Conservation (phyloP, 2,888 invertebrate species). For the Perizoma affinitatum region DNA sequence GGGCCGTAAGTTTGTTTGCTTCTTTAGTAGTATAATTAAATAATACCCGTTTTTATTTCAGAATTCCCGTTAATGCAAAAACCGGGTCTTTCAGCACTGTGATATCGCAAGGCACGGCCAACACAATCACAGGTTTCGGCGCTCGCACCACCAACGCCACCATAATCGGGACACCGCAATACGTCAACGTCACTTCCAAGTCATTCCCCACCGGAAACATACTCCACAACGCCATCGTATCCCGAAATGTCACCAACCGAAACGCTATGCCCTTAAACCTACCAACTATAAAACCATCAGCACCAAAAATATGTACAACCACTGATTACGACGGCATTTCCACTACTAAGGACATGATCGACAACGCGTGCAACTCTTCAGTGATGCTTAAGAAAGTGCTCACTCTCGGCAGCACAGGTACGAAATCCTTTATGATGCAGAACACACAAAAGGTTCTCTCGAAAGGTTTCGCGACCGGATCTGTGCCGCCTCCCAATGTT, state of each 20-base stretch:
- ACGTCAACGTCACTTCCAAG: slow-evolving; percentile 77
- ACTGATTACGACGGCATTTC: slow-evolving; percentile 74
- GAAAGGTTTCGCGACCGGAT: slow-evolving; percentile 75
- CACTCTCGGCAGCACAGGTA: slow-evolving; percentile 75
- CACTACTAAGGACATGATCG: slow-evolving; percentile 80
- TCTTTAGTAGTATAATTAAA: too few species aligned
- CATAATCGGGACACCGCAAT: slow-evolving; percentile 73
- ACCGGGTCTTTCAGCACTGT: slow-evolving; percentile 76
- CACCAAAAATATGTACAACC: slow-evolving; percentile 67
- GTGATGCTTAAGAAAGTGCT: slow-evolving; percentile 81
- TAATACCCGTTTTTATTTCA: slow-evolving; percentile 33
- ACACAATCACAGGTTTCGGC: slow-evolving; percentile 76
- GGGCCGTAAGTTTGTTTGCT: too few species aligned
- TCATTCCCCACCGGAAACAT: slow-evolving; percentile 80
- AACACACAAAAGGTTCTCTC: slow-evolving; percentile 78
- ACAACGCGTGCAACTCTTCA: slow-evolving; percentile 79
- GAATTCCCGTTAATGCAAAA: slow-evolving; percentile 76
- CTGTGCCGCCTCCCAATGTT: slow-evolving; percentile 74
- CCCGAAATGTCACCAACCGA: slow-evolving; percentile 75
- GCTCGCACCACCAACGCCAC: slow-evolving; percentile 70
- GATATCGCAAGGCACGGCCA: slow-evolving; percentile 79
- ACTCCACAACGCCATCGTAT: slow-evolving; percentile 79
- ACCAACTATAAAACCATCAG: slow-evolving; percentile 65
- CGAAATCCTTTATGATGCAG: slow-evolving; percentile 81
- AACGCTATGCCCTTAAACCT: slow-evolving; percentile 70